Evolutionary conservation across 53 echinoderm and acorn worm species (phyloP).

Genomic region (Glandiceps talaboti): DNA sequence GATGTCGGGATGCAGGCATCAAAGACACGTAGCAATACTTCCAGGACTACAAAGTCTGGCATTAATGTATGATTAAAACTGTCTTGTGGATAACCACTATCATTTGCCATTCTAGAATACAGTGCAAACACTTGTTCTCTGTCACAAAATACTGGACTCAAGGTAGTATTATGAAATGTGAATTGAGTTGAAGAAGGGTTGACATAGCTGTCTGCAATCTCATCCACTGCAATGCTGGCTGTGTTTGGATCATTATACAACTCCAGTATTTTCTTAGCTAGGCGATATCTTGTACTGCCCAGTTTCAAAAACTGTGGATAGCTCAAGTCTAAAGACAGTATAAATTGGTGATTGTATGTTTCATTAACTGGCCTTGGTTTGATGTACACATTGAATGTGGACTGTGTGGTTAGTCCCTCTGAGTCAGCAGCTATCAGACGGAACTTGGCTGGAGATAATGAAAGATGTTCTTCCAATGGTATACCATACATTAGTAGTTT

Average conservation of each 20-base stretch:
- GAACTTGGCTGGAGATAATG: constrained; percentile 15
- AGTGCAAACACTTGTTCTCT: neutral
- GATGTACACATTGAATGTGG: neutral
- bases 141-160: neutral
- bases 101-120: neutral
- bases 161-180: neutral
- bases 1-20: neutral
- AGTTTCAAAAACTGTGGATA: neutral
- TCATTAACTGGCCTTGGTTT: neutral
- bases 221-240: neutral
- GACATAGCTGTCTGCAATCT: neutral
- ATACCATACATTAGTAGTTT: constrained; percentile 27
- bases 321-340: neutral
- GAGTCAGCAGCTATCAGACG: constrained; percentile 36
- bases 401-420: constrained; percentile 18
- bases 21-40: neutral
- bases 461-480: constrained; percentile 19
- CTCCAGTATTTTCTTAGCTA: neutral
- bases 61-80: neutral
- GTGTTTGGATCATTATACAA: neutral
- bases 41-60: neutral
- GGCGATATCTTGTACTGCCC: neutral
- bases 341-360: neutral
- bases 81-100: neutral
- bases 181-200: neutral